These are phyloP conservation scores for Mya arenaria DNA, from an alignment of 1,140 invertebrate species.

Conservation along the genomic window DNA sequence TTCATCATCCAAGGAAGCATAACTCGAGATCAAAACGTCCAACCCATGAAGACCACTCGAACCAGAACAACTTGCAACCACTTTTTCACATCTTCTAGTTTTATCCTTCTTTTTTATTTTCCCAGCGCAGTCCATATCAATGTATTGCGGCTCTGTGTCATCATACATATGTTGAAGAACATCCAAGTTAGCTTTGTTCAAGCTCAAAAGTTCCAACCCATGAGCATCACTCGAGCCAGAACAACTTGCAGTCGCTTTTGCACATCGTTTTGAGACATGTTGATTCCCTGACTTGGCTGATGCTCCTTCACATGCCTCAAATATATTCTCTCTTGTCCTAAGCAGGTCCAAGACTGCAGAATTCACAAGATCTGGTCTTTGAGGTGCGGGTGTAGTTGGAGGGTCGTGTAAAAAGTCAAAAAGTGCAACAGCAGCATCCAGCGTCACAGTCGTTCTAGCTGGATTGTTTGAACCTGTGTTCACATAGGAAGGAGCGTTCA, in stretches of 20 bases:
- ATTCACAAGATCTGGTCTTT: slow-evolving; percentile 61
- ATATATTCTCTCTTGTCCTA: slow-evolving; percentile 65
- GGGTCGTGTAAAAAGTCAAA: slow-evolving; percentile 68
- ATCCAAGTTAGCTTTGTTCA: slow-evolving; percentile 60
- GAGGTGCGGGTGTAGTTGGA: slow-evolving; percentile 33
- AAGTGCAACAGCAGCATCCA: slow-evolving; percentile 65
- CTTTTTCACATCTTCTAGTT: neutral
- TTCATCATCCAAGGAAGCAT: slow-evolving; percentile 58
- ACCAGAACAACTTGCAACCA: neutral
- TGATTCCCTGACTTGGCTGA: slow-evolving; percentile 28
- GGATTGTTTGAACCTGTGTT: slow-evolving; percentile 60
- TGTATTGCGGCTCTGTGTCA: slow-evolving; percentile 59
- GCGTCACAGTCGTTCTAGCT: slow-evolving; percentile 24
- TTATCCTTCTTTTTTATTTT: neutral
- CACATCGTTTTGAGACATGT: neutral
- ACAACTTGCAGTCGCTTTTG: neutral
- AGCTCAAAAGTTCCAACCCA: slow-evolving; percentile 34
- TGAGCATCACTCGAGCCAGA: slow-evolving; percentile 27
- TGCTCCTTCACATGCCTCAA: slow-evolving; percentile 46
- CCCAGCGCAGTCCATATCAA: slow-evolving; percentile 65
- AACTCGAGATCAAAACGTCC: slow-evolving; percentile 47
- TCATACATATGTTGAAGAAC: slow-evolving; percentile 47
- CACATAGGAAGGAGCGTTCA: slow-evolving; percentile 67
- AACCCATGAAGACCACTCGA: slow-evolving; percentile 27
- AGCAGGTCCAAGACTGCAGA: slow-evolving; percentile 73